These are phyloP conservation scores for Carapus acus DNA, from an alignment of 2,797 vertebrate species.

Conservation along the genomic window DNA sequence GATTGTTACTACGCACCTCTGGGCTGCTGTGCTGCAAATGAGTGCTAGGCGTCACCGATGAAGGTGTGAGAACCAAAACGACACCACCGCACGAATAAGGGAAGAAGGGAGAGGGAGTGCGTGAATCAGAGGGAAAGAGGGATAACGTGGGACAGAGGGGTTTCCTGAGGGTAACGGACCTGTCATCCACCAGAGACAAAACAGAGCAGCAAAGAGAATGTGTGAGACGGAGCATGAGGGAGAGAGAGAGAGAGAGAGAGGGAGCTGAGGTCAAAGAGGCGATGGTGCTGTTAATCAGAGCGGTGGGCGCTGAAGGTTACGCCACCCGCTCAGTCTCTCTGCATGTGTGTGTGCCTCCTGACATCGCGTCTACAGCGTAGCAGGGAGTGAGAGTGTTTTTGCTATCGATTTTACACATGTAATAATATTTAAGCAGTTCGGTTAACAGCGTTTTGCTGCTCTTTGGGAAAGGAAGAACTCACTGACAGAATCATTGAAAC, in stretches of 20 bases:
- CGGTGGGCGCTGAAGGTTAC: constrained; percentile 7
- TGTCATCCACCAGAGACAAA: constrained; percentile 37
- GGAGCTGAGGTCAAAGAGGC: constrained; percentile 9
- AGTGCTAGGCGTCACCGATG: too few species aligned
- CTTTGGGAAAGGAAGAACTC: too few species aligned
- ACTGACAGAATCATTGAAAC: too few species aligned
- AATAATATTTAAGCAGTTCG: too few species aligned
- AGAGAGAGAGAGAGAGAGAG: neutral
- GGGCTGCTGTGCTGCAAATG: too few species aligned
- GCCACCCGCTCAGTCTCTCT: neutral
- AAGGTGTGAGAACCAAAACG: neutral
- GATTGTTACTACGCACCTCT: too few species aligned
- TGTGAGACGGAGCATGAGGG: neutral
- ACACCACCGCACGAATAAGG: neutral
- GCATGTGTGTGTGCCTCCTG: constrained; percentile 7
- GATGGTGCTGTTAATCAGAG: constrained; percentile 19
- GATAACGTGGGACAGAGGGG: constrained; percentile 12
- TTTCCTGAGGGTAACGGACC: constrained; percentile 52
- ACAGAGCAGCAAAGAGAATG: neutral
- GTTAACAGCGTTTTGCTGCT: too few species aligned
- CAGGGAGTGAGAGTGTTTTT: too few species aligned
- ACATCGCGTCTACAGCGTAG: neutral
- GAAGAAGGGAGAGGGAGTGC: neutral
- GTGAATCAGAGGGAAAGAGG: neutral
- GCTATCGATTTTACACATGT: too few species aligned